Percentiles rank a stretch among this genome's conserved stretches.
Evolutionary conservation across 1,140 invertebrate species (phyloP).

Genomic region (Drosophila rhopaloa): DNA sequence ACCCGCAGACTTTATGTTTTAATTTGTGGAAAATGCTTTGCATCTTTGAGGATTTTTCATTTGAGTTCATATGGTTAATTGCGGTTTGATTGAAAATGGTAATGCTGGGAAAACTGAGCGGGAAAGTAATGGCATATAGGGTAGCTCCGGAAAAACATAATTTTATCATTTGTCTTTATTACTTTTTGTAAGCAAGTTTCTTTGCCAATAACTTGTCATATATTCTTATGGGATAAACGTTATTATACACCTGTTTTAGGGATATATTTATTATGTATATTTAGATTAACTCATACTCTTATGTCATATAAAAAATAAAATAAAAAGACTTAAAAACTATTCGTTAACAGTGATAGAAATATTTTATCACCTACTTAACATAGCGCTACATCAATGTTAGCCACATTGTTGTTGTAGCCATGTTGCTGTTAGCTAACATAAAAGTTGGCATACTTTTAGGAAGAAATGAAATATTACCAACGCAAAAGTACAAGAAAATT

Average conservation of each 20-base stretch:
- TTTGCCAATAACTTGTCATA: too few relatives aligned
- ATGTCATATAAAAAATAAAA: not conserved
- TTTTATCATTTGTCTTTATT: too few relatives aligned
- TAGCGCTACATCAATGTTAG: not conserved
- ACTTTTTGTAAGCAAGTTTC: too few relatives aligned
- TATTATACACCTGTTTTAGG: too few relatives aligned
- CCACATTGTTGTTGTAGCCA: too few relatives aligned
- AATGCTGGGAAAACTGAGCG: too few relatives aligned
- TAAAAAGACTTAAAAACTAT: too few relatives aligned
- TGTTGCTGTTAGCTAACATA: not conserved
- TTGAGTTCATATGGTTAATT: slow-evolving; percentile 17
- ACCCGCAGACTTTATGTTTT: slow-evolving; percentile 67
- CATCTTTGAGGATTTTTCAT: slow-evolving; percentile 11
- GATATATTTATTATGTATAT: not conserved
- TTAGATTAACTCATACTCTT: too few relatives aligned
- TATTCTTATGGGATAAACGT: too few relatives aligned
- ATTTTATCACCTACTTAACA: slow-evolving; percentile 7
- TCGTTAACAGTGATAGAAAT: too few relatives aligned
- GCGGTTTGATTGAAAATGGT: slow-evolving; percentile 14
- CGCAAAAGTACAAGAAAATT: too few relatives aligned
- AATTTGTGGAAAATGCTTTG: slow-evolving; percentile 31
- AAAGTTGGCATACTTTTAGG: slow-evolving; percentile 26
- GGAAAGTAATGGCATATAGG: not conserved
- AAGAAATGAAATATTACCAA: not conserved
- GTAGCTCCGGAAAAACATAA: too few relatives aligned